Percentiles rank a stretch among this genome's conserved stretches.
These are phyloP conservation scores for Oreochromis spilurus DNA, from an alignment of 2,113 vertebrate species.

Conservation along the genomic window DNA sequence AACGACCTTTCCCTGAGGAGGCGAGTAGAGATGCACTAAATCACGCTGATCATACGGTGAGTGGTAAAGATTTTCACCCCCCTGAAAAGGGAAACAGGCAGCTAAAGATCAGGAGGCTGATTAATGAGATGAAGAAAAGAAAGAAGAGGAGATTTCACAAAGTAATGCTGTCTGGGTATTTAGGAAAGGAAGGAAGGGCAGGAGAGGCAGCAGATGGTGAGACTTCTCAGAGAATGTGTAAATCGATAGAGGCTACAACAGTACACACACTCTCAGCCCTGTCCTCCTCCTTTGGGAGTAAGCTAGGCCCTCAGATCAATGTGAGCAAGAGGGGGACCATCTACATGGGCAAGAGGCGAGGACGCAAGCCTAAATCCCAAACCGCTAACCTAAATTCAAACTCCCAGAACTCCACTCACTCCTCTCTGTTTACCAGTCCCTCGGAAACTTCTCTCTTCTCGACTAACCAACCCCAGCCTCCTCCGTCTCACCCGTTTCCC, in stretches of 20 bases:
- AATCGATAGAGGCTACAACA: constrained; percentile 79
- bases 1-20: constrained; percentile 72
- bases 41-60: constrained; percentile 53
- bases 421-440: constrained; percentile 67
- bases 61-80: constrained; percentile 71
- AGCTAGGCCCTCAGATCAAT: constrained; percentile 93
- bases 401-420: constrained; percentile 44
- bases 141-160: constrained; percentile 90
- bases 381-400: not conserved
- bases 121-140: constrained; percentile 95
- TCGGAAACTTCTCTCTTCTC: constrained; percentile 74
- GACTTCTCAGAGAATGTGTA: constrained; percentile 32
- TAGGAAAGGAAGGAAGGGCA: constrained; percentile 20
- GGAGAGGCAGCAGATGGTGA: constrained; percentile 16
- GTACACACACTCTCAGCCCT: constrained; percentile 85
- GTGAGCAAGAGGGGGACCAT: constrained; percentile 99
- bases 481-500: constrained; percentile 78
- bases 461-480: constrained; percentile 67
- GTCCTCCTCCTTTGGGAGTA: constrained; percentile 88
- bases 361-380: constrained; percentile 88
- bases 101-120: constrained; percentile 88
- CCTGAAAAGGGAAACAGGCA: constrained; percentile 81
- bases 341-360: constrained; percentile 96
- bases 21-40: constrained; percentile 19
- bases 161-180: constrained; percentile 75